A percentile compares a stretch with the other conserved stretches of the same genome.
Evolutionary conservation across 2,113 vertebrate genomes (phyloP).

Genomic region (Macroglossus sobrinus): DNA sequence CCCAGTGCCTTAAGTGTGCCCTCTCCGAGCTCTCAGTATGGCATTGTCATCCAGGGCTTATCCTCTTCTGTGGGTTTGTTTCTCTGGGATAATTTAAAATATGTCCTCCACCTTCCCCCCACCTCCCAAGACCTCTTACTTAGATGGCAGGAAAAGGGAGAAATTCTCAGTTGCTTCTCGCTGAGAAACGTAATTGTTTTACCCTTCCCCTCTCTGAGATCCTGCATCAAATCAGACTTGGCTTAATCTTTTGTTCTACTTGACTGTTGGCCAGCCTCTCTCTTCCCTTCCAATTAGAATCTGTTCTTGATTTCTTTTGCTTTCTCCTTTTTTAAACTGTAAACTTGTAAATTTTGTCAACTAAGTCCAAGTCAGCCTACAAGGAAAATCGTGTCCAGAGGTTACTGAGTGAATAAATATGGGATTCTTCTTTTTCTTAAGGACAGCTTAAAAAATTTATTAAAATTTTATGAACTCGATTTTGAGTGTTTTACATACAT

Average conservation of each 20-base stretch:
- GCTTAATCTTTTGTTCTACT: neutral
- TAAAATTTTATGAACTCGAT: neutral
- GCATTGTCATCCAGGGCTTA: neutral
- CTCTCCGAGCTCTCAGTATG: neutral
- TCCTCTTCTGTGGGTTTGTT: neutral
- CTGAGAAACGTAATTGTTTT: neutral
- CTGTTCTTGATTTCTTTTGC: neutral
- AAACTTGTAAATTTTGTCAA: neutral
- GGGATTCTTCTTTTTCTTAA: neutral
- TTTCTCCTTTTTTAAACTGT: neutral
- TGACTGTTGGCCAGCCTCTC: neutral
- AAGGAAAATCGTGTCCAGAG: neutral
- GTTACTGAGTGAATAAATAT: neutral
- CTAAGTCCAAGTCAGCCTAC: neutral
- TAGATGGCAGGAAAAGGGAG: neutral
- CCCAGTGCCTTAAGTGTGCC: neutral
- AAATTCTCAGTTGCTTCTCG: neutral
- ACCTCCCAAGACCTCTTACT: neutral
- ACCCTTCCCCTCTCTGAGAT: neutral
- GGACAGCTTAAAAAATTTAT: neutral
- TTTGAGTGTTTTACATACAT: neutral
- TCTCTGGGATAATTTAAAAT: neutral
- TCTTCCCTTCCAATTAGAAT: neutral
- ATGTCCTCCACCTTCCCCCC: neutral
- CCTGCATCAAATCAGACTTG: neutral